These are phyloP conservation scores for Axis porcinus DNA, from an alignment of 2,113 vertebrate genomes.

Conservation along the genomic window DNA sequence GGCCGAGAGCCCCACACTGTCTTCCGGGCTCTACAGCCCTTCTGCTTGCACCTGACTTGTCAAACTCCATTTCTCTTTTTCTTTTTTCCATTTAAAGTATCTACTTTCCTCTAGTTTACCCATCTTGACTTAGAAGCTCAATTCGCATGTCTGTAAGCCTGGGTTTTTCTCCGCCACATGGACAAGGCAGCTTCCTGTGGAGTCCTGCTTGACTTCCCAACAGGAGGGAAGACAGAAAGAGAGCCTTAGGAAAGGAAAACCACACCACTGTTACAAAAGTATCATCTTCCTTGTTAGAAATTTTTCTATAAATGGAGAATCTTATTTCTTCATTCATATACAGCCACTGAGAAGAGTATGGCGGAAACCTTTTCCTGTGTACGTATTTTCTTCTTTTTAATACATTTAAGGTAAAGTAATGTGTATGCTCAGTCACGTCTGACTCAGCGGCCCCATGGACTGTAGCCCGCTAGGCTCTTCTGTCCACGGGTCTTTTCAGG, in stretches of 20 bases:
- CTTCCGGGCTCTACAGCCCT: background rate
- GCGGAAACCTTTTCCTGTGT: background rate
- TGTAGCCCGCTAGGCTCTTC: background rate
- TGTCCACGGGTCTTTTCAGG: background rate
- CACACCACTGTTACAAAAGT: background rate
- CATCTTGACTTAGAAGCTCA: background rate
- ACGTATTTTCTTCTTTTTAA: background rate
- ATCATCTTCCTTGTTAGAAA: background rate
- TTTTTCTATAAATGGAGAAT: background rate
- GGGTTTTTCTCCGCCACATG: background rate
- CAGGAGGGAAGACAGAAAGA: background rate
- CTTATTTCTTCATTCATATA: background rate
- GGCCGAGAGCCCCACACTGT: background rate
- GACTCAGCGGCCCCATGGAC: background rate
- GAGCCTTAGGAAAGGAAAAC: background rate
- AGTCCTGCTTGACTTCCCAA: background rate
- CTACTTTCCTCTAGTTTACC: background rate
- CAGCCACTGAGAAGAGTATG: background rate
- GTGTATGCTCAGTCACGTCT: background rate
- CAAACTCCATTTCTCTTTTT: background rate
- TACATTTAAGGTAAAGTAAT: background rate
- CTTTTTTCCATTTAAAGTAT: background rate
- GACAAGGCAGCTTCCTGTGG: background rate
- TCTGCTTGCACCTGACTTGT: background rate
- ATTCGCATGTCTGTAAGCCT: background rate